Conservation (phyloP, 2,888 invertebrate species). For the Lycaena phlaeas region DNA sequence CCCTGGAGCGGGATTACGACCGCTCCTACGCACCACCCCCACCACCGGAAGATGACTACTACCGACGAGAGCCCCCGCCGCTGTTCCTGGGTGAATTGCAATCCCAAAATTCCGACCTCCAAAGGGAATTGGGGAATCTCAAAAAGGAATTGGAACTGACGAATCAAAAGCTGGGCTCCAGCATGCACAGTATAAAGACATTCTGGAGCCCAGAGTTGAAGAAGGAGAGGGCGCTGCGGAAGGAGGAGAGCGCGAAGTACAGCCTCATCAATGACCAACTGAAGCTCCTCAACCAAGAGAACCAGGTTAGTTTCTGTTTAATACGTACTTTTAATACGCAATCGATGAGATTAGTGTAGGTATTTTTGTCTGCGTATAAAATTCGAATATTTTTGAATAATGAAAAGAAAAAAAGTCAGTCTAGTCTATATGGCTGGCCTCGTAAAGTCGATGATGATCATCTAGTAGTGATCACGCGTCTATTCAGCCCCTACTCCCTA, state of each 20-base stretch:
- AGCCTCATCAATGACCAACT: constrained; percentile 97
- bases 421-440: too few relatives aligned
- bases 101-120: constrained; percentile 94
- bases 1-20: constrained; percentile 85
- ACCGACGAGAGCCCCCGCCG: constrained; percentile 73
- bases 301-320: constrained; percentile 81
- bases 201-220: constrained; percentile 99
- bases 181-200: constrained; percentile 99
- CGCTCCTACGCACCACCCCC: constrained; percentile 91
- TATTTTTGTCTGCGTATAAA: too few relatives aligned
- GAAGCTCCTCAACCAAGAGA: constrained; percentile 95
- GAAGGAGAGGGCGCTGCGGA: constrained; percentile 95
- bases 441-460: too few relatives aligned
- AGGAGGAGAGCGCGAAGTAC: constrained; percentile 98
- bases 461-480: too few relatives aligned
- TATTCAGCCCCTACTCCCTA: too few relatives aligned
- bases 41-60: constrained; percentile 78
- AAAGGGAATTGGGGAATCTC: constrained; percentile 89
- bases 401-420: too few relatives aligned
- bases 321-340: too few relatives aligned
- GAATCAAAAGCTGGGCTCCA: constrained; percentile 97
- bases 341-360: too few relatives aligned
- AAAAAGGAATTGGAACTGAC: constrained; percentile 96
- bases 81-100: constrained; percentile 89
- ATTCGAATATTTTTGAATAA: too few relatives aligned